Percentiles rank a stretch among this genome's conserved stretches.
Evolutionary conservation across 2,113 vertebrate species (phyloP).

Genomic region (Saimiri boliviensis): DNA sequence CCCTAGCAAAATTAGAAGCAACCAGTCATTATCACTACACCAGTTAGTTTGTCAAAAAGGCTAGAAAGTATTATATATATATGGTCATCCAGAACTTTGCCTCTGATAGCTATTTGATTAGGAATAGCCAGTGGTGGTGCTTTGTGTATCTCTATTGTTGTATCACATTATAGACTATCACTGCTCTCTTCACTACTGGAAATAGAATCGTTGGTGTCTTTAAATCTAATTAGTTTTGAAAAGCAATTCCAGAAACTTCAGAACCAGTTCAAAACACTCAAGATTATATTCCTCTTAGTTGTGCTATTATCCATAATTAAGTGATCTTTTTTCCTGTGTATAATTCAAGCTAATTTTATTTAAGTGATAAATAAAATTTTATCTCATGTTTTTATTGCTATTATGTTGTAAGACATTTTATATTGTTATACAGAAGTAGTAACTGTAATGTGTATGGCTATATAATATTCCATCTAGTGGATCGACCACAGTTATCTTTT

Average conservation of each 20-base stretch:
- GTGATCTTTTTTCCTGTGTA: background rate
- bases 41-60: background rate
- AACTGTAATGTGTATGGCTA: background rate
- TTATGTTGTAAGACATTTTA: background rate
- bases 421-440: background rate
- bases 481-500: background rate
- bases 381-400: background rate
- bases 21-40: background rate
- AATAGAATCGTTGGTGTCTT: background rate
- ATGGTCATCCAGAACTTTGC: background rate
- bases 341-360: constrained; percentile 18
- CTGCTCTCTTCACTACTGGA: background rate
- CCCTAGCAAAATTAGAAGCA: background rate
- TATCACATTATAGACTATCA: background rate
- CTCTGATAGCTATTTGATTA: background rate
- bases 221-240: background rate
- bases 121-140: background rate
- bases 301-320: background rate
- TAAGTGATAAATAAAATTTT: background rate
- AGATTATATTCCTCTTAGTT: background rate
- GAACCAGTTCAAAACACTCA: background rate
- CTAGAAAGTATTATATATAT: background rate
- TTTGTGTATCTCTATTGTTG: background rate
- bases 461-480: background rate
- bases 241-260: background rate